These are phyloP conservation scores for Oryctes rhinoceros DNA, from an alignment of 1,140 invertebrate species.

Conservation along the genomic window DNA sequence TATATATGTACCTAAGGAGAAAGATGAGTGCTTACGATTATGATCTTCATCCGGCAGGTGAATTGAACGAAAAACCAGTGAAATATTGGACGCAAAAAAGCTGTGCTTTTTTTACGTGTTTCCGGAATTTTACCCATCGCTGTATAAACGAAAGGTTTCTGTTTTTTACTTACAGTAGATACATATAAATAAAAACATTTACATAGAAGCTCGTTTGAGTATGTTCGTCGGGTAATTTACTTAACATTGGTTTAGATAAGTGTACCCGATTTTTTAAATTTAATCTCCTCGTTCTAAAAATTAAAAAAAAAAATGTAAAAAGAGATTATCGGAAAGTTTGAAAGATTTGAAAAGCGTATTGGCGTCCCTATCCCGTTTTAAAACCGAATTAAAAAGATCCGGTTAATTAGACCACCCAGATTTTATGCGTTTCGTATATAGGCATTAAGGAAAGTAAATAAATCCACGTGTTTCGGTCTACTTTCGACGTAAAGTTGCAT, in stretches of 20 bases:
- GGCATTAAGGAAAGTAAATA: neutral
- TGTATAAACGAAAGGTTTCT: too few relatives aligned
- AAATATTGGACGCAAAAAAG: too few relatives aligned
- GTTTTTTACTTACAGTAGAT: too few relatives aligned
- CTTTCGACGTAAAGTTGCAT: conserved; percentile 30
- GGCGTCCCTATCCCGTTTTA: neutral
- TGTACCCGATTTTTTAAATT: neutral
- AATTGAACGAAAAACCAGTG: too few relatives aligned
- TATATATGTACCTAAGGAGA: too few relatives aligned
- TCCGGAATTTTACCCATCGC: too few relatives aligned
- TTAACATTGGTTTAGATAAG: neutral
- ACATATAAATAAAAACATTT: neutral
- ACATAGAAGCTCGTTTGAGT: neutral
- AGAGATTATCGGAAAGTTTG: neutral
- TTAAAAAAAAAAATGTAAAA: too few relatives aligned
- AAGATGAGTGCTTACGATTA: too few relatives aligned
- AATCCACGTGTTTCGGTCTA: conserved; percentile 17
- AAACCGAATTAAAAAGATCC: conserved; percentile 25
- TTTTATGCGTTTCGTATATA: neutral
- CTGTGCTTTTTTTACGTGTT: too few relatives aligned
- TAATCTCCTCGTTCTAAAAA: neutral
- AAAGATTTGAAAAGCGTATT: conserved; percentile 16
- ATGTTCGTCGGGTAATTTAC: neutral
- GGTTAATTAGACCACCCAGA: conserved; percentile 33
- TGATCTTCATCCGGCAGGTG: too few relatives aligned